Conservation (phyloP, 2,797 vertebrate species). For the Mus caroli region DNA sequence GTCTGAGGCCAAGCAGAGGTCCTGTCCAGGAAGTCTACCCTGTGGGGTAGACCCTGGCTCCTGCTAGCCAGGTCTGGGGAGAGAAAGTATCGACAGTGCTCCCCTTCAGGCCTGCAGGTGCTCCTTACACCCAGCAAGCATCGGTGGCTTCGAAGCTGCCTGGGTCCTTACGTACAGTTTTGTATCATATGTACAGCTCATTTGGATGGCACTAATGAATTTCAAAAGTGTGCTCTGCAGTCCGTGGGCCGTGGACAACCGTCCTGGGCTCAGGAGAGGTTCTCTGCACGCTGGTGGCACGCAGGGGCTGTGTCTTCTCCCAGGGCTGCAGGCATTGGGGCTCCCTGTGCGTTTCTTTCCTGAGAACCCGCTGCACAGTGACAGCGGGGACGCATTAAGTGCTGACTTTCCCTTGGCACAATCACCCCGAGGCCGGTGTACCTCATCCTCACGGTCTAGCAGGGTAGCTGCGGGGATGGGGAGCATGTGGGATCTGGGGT, state of each 20-base stretch:
- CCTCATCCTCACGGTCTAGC: no score
- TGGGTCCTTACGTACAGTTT: neutral
- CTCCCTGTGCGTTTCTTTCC: neutral
- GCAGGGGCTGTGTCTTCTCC: no score
- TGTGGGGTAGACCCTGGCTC: neutral
- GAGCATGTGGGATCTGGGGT: neutral
- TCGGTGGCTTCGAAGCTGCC: neutral
- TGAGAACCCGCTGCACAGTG: neutral
- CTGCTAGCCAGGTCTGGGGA: neutral
- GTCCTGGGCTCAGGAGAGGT: neutral
- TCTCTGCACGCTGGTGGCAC: neutral
- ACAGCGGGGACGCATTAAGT: rapidly evolving
- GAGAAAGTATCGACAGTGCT: no score
- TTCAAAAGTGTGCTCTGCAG: neutral
- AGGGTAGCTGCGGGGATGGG: no score
- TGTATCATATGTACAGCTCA: neutral
- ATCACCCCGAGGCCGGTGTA: neutral
- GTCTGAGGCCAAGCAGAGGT: neutral
- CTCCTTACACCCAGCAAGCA: neutral
- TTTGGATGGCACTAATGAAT: neutral
- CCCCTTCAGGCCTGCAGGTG: neutral
- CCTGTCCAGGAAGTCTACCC: neutral
- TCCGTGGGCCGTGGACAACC: neutral
- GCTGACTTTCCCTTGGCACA: rapidly evolving
- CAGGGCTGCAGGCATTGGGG: neutral